These are phyloP conservation scores for Sebastes matsubarae DNA, from an alignment of 2,797 vertebrate species.

Conservation along the genomic window DNA sequence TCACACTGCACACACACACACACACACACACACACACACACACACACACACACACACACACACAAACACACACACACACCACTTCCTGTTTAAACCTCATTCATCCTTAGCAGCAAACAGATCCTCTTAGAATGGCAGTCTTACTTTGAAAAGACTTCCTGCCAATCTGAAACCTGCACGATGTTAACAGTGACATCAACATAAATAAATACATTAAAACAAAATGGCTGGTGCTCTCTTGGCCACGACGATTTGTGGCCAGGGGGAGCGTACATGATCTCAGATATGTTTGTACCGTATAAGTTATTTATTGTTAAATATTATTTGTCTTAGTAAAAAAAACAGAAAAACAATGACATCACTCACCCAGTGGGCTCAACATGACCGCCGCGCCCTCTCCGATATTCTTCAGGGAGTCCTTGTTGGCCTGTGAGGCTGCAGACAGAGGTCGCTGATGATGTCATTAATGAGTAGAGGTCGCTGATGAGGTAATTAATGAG, in stretches of 20 bases:
- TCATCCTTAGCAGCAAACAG: background rate
- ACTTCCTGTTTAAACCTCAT: constrained; percentile 13
- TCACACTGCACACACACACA: constrained; percentile 91
- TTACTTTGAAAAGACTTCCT: background rate
- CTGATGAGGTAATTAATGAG: too few relatives aligned
- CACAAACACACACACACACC: background rate
- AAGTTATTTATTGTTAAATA: too few relatives aligned
- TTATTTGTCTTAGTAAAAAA: too few relatives aligned
- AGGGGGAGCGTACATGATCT: too few relatives aligned
- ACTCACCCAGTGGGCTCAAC: constrained; percentile 94
- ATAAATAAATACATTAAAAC: too few relatives aligned
- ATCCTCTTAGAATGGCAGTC: background rate
- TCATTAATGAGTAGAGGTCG: background rate
- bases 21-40: constrained; percentile 77
- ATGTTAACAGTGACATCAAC: too few relatives aligned
- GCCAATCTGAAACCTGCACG: too few relatives aligned
- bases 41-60: background rate
- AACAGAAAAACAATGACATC: constrained; percentile 24
- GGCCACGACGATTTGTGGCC: too few relatives aligned
- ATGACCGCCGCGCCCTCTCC: constrained; percentile 96
- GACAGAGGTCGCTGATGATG: background rate
- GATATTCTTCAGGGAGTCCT: constrained; percentile 94
- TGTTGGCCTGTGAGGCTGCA: constrained; percentile 77
- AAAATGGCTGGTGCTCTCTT: too few relatives aligned
- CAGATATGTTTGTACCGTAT: too few relatives aligned